A percentile compares a stretch with the other conserved stretches of the same genome.
phyloP scores from a whole-genome alignment of 2,888 invertebrate genomes.

The Sisyra nigra region DNA sequence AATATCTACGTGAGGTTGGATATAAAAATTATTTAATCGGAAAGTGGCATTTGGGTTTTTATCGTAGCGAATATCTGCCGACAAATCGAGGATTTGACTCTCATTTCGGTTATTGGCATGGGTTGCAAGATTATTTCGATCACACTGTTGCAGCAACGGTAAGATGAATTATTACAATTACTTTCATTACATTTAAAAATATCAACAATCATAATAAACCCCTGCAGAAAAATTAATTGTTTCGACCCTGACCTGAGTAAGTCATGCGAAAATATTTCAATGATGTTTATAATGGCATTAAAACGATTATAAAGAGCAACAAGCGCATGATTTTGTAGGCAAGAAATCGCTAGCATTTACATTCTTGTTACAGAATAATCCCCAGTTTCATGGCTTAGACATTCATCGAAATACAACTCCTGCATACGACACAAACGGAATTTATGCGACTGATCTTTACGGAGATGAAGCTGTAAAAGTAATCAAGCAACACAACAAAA shows the following conservation, averaged over 20 bases:
- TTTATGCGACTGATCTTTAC: constrained; percentile 49
- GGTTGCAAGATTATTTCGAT: constrained; percentile 64
- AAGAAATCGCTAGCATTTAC: too few relatives aligned
- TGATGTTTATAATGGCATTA: too few relatives aligned
- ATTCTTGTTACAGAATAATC: neutral
- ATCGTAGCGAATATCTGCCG: constrained; percentile 51
- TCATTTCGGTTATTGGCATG: constrained; percentile 75
- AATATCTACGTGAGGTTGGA: constrained; percentile 47
- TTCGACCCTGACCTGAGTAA: too few relatives aligned
- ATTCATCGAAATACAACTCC: constrained; percentile 40
- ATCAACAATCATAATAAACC: neutral
- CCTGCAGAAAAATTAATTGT: too few relatives aligned
- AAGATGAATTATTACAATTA: constrained; percentile 16
- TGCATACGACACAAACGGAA: constrained; percentile 34
- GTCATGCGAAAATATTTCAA: too few relatives aligned
- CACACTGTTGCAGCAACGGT: constrained; percentile 36
- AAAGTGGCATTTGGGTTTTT: constrained; percentile 80
- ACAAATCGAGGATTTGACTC: constrained; percentile 60
- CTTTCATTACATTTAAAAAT: neutral
- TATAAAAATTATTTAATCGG: constrained; percentile 66
- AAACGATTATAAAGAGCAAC: too few relatives aligned
- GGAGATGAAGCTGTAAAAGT: constrained; percentile 45
- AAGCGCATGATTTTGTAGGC: too few relatives aligned
- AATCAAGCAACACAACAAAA: constrained; percentile 34
- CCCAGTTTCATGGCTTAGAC: constrained; percentile 34